A percentile compares a stretch with the other conserved stretches of the same genome.
Evolutionary conservation across 1,140 invertebrate species (phyloP).

Genomic region (Papilio aristodemus): DNA sequence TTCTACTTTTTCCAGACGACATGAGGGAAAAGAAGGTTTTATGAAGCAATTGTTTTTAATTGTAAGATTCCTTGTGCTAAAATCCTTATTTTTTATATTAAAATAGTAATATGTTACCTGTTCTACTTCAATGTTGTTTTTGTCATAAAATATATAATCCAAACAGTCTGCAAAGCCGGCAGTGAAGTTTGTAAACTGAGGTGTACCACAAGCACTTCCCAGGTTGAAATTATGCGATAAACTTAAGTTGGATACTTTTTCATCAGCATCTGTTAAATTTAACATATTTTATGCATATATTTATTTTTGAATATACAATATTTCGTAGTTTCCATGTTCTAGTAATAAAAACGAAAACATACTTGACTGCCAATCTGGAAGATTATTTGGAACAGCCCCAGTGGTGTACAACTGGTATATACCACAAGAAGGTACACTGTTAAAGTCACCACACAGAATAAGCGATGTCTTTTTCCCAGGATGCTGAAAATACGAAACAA

Average conservation of each 20-base stretch:
- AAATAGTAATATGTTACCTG: constrained; percentile 69
- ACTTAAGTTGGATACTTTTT: constrained; percentile 83
- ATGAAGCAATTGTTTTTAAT: too few relatives aligned
- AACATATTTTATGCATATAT: not conserved
- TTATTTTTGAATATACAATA: constrained; percentile 27
- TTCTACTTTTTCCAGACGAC: too few relatives aligned
- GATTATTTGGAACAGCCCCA: constrained; percentile 82
- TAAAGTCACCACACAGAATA: constrained; percentile 92
- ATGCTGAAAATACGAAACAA: constrained; percentile 71
- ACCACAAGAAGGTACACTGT: constrained; percentile 90
- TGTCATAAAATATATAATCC: constrained; percentile 95
- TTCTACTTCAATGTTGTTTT: constrained; percentile 82
- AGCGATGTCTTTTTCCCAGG: constrained; percentile 81
- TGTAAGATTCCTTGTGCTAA: too few relatives aligned
- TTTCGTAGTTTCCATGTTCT: constrained; percentile 35
- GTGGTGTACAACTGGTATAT: constrained; percentile 88
- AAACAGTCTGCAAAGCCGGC: constrained; percentile 91
- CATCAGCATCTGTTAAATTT: constrained; percentile 82
- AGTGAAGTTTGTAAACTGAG: constrained; percentile 93
- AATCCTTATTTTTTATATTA: constrained; percentile 4
- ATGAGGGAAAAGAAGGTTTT: too few relatives aligned
- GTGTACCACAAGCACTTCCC: constrained; percentile 87
- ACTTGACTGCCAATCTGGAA: constrained; percentile 89
- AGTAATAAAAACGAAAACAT: constrained; percentile 65
- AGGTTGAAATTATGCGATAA: constrained; percentile 84